Conservation (phyloP, 2,113 vertebrate genomes). For the Podiceps cristatus region DNA sequence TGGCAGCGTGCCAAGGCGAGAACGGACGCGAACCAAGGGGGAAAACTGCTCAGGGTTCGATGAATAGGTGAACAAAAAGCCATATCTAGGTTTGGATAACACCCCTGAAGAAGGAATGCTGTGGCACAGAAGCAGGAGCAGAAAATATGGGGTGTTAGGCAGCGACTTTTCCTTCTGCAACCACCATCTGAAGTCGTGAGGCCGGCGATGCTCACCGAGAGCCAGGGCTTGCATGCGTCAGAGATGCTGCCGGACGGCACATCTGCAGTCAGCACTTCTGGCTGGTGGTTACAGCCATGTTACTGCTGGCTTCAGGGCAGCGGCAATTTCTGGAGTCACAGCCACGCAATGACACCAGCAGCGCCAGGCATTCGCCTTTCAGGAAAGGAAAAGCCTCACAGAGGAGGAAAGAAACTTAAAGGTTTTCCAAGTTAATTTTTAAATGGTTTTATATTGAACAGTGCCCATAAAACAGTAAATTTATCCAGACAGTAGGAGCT, state of each 20-base stretch:
- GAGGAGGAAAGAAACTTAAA: neutral
- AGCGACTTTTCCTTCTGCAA: neutral
- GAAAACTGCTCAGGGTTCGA: neutral
- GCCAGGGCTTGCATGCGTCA: neutral
- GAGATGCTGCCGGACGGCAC: neutral
- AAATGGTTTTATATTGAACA: neutral
- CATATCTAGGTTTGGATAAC: neutral
- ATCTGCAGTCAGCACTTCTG: neutral
- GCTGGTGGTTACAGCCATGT: too few species aligned
- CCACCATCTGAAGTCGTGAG: accelerated
- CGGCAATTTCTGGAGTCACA: neutral
- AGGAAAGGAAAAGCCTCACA: neutral
- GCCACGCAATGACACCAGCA: neutral
- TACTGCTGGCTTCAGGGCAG: neutral
- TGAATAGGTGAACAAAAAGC: neutral
- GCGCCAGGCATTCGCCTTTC: accelerated
- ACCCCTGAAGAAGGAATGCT: neutral
- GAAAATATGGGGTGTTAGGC: neutral
- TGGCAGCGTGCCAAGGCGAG: accelerated
- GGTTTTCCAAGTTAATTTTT: neutral
- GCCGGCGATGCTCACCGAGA: neutral
- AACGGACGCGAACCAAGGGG: accelerated
- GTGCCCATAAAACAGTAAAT: neutral
- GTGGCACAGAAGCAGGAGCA: neutral
- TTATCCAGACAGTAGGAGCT: neutral